Evolutionary conservation across 2,113 vertebrate genomes (phyloP).

Genomic region (Andinoacara biseriatus): DNA sequence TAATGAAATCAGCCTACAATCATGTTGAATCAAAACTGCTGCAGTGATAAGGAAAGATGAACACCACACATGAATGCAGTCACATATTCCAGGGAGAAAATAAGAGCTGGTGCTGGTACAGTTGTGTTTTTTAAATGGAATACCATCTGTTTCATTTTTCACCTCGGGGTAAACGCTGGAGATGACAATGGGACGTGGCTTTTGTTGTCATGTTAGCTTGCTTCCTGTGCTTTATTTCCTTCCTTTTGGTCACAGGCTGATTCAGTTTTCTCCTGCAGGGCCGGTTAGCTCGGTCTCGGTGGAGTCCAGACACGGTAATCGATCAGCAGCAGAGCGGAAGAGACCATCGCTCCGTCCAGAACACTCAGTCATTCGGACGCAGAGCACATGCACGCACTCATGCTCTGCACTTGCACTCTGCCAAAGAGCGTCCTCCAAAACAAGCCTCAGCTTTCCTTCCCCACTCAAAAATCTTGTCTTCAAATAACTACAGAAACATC

Average conservation of each 20-base stretch:
- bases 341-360: constrained; percentile 49
- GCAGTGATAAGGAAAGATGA: constrained; percentile 4
- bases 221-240: constrained; percentile 22
- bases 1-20: constrained; percentile 46
- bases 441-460: neutral
- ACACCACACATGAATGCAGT: neutral
- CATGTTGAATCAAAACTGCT: constrained; percentile 4
- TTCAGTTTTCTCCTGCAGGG: constrained; percentile 56
- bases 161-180: constrained; percentile 18
- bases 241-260: constrained; percentile 33
- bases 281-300: constrained; percentile 45
- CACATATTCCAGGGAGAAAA: neutral
- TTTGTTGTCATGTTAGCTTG: constrained; percentile 28
- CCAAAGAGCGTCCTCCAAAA: constrained; percentile 13
- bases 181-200: constrained; percentile 21
- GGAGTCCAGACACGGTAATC: constrained; percentile 66
- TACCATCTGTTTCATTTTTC: constrained; percentile 35
- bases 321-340: constrained; percentile 73
- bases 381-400: constrained; percentile 33
- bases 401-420: constrained; percentile 8
- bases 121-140: constrained; percentile 34
- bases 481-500: constrained; percentile 1
- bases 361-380: constrained; percentile 42
- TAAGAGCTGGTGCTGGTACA: constrained; percentile 3
- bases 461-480: constrained; percentile 7